Conservation (phyloP, 2,888 invertebrate genomes). For the Temnothorax rugatulus region DNA sequence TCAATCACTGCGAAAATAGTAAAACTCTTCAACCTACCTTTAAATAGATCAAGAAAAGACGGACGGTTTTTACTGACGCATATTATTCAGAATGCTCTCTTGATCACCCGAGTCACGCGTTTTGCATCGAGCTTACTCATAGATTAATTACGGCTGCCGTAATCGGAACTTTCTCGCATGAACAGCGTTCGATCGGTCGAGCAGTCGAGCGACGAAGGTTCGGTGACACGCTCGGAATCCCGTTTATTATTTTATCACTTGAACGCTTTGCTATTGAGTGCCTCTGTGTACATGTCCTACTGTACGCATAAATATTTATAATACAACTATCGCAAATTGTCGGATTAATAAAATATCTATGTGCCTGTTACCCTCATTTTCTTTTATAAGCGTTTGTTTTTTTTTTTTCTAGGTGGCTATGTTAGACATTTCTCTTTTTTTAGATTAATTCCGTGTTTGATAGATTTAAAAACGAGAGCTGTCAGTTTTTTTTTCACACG, state of each 20-base stretch:
- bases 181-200: conserved; percentile 64
- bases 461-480: background rate
- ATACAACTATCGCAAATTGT: conserved; percentile 68
- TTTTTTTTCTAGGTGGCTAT: conserved; percentile 17
- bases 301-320: conserved; percentile 62
- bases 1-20: background rate
- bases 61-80: background rate
- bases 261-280: conserved; percentile 85
- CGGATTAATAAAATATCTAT: conserved; percentile 75
- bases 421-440: background rate
- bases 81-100: background rate
- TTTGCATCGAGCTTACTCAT: conserved; percentile 29
- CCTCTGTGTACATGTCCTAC: conserved; percentile 68
- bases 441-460: background rate
- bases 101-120: conserved; percentile 1
- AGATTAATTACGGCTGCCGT: conserved; percentile 1
- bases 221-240: conserved; percentile 77
- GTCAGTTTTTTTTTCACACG: background rate
- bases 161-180: conserved; percentile 55
- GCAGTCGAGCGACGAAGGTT: conserved; percentile 76
- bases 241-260: conserved; percentile 85
- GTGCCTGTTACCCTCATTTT: conserved; percentile 55
- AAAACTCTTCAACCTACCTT: background rate
- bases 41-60: background rate
- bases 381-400: conserved; percentile 53